These are phyloP conservation scores for Aphelenchoides besseyi DNA, from an alignment of 1,140 invertebrate genomes.

Conservation along the genomic window DNA sequence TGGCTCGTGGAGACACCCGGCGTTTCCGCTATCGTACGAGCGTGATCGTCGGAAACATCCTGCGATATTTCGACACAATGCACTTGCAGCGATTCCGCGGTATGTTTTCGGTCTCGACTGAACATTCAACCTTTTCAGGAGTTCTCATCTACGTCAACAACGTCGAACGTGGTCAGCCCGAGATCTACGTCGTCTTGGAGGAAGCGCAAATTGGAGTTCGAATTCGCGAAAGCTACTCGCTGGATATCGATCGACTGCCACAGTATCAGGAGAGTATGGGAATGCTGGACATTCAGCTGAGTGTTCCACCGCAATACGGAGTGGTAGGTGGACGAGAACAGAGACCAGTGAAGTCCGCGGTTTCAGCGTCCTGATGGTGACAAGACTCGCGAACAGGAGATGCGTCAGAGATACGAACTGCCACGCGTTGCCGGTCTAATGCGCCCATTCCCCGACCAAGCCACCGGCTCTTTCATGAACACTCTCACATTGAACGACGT, in stretches of 20 bases:
- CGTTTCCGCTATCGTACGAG: slow-evolving; percentile 60
- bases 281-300: slow-evolving; percentile 53
- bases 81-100: slow-evolving; percentile 55
- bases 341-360: background rate
- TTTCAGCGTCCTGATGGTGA: slow-evolving; percentile 61
- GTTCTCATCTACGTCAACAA: slow-evolving; percentile 61
- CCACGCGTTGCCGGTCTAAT: slow-evolving; percentile 56
- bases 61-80: slow-evolving; percentile 61
- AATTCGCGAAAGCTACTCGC: slow-evolving; percentile 56
- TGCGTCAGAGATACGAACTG: slow-evolving; percentile 50
- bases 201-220: slow-evolving; percentile 60
- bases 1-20: slow-evolving; percentile 56
- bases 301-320: slow-evolving; percentile 57
- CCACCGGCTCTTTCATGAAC: slow-evolving; percentile 41
- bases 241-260: slow-evolving; percentile 61
- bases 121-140: slow-evolving; percentile 37
- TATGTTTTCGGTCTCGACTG: slow-evolving; percentile 9
- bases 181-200: slow-evolving; percentile 62
- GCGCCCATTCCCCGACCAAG: slow-evolving; percentile 59
- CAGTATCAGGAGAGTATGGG: slow-evolving; percentile 61
- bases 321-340: slow-evolving; percentile 39
- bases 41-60: slow-evolving; percentile 58
- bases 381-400: slow-evolving; percentile 58
- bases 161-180: slow-evolving; percentile 59
- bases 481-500: slow-evolving; percentile 58